These are phyloP conservation scores for Adrianichthys oophorus DNA, from an alignment of 2,797 vertebrate species.

Conservation along the genomic window DNA sequence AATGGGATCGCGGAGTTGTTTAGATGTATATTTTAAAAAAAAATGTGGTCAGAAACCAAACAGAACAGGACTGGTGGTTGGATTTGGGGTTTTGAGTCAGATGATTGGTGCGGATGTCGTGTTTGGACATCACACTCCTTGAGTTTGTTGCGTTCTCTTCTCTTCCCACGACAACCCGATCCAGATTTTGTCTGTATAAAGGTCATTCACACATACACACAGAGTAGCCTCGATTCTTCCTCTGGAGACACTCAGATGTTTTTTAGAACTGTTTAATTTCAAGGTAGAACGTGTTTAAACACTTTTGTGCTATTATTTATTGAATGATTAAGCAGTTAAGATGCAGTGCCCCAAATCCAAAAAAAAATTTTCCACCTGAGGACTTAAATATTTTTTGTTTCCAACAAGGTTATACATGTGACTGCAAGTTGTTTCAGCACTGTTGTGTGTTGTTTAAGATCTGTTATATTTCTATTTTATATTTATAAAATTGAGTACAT, in stretches of 20 bases:
- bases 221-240: neutral
- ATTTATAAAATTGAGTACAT: no score
- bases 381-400: no score
- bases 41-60: slow-evolving; percentile 8
- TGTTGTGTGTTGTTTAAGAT: no score
- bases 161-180: slow-evolving; percentile 4
- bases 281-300: neutral
- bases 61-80: neutral
- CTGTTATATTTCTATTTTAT: no score
- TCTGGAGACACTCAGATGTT: neutral
- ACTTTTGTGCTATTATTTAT: neutral
- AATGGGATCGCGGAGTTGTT: neutral
- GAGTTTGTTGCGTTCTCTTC: neutral
- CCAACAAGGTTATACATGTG: no score
- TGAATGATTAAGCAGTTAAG: no score
- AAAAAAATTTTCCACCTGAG: no score
- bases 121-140: slow-evolving; percentile 31
- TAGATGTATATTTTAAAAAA: neutral
- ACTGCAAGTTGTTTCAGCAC: no score
- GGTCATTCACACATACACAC: neutral
- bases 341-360: no score
- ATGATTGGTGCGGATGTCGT: slow-evolving; percentile 5
- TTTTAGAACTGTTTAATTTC: neutral
- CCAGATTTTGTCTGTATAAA: slow-evolving; percentile 24
- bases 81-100: neutral